Evolutionary conservation across 2,113 vertebrate genomes (phyloP).

Genomic region (Clarias gariepinus): DNA sequence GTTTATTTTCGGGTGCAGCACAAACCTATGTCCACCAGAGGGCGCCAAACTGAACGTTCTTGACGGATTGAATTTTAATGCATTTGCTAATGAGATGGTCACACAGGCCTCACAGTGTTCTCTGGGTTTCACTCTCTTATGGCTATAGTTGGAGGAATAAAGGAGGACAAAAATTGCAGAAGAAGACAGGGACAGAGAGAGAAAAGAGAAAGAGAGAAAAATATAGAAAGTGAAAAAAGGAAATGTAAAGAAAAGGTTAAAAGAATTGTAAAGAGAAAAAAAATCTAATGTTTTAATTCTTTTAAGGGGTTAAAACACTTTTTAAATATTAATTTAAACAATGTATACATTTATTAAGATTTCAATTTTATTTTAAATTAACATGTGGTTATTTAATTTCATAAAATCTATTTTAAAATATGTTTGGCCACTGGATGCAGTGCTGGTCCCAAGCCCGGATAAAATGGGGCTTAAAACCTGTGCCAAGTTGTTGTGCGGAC

Average conservation of each 20-base stretch:
- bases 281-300: background rate
- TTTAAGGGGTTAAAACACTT: background rate
- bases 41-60: background rate
- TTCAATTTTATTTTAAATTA: no score
- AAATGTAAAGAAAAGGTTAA: background rate
- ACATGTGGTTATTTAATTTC: no score
- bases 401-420: no score
- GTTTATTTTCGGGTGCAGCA: background rate
- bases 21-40: constrained; percentile 22
- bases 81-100: background rate
- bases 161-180: background rate
- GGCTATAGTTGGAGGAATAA: background rate
- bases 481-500: no score
- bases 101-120: background rate
- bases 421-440: no score
- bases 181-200: background rate
- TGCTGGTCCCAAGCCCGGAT: no score
- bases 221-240: background rate
- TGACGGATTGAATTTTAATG: no score
- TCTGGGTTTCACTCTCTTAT: background rate
- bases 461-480: no score
- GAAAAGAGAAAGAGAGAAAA: no score
- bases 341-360: no score
- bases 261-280: background rate
- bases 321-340: background rate